Evolutionary conservation across 2,797 vertebrate genomes (phyloP).

Genomic region (Numenius phaeopus): DNA sequence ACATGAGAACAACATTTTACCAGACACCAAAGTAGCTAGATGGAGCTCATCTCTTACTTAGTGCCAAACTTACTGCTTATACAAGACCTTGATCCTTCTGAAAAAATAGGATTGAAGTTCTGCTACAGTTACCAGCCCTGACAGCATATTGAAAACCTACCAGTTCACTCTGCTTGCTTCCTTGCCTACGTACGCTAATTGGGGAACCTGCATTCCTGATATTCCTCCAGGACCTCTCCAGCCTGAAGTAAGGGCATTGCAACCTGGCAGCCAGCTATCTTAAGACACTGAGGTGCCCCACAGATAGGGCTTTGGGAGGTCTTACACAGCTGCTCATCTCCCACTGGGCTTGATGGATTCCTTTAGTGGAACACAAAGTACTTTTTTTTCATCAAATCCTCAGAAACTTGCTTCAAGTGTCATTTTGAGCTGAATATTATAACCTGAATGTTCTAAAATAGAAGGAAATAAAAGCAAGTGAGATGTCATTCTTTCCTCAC

Average conservation of each 20-base stretch:
- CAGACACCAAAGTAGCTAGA: not conserved
- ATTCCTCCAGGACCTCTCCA: not conserved
- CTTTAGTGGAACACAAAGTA: not conserved
- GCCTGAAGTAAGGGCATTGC: not conserved
- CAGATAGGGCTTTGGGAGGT: not conserved
- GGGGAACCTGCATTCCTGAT: not conserved
- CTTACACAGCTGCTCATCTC: not conserved
- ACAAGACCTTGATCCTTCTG: not conserved
- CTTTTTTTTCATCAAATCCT: not conserved
- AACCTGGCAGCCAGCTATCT: not conserved
- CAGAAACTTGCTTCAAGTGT: not conserved
- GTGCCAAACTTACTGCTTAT: not conserved
- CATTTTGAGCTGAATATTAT: conserved; percentile 23
- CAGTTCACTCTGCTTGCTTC: not conserved
- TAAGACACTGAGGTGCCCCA: not conserved
- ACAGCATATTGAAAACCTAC: not conserved
- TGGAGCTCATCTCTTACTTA: not conserved
- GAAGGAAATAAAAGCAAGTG: conserved; percentile 48
- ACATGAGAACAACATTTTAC: not conserved
- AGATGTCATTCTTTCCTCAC: not conserved
- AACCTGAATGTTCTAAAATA: conserved; percentile 16
- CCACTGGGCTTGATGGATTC: not conserved
- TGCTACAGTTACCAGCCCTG: not conserved
- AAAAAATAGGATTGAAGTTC: not conserved
- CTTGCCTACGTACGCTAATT: accelerated